phyloP scores from a whole-genome alignment of 2,113 vertebrate genomes.

The Sander vitreus region DNA sequence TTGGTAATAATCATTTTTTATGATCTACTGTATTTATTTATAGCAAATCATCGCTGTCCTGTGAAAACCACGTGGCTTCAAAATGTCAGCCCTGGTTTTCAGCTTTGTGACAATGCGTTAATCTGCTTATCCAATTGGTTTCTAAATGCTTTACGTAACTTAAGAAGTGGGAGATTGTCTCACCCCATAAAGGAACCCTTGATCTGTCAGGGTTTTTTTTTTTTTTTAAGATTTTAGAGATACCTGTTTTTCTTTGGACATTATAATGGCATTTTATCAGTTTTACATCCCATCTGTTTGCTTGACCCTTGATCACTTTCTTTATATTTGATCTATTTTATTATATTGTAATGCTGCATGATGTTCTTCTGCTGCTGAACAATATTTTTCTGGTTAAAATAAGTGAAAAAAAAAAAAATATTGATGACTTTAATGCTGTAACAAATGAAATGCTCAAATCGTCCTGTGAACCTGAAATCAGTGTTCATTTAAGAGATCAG shows the following conservation, averaged over 20 bases:
- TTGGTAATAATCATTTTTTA: not conserved
- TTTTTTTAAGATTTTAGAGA: not conserved
- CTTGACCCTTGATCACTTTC: not conserved
- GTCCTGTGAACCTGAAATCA: not conserved
- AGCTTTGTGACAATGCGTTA: not conserved
- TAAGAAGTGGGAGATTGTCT: not conserved
- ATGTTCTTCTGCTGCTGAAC: too few species aligned
- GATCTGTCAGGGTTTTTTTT: not conserved
- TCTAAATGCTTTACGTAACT: not conserved
- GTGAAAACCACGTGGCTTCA: not conserved
- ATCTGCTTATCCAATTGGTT: not conserved
- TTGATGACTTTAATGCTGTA: not conserved
- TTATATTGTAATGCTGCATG: too few species aligned
- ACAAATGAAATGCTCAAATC: not conserved
- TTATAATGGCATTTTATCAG: not conserved
- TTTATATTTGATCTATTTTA: not conserved
- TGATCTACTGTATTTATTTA: not conserved
- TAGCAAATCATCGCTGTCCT: too few species aligned
- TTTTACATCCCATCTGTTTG: not conserved
- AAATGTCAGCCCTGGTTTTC: not conserved
- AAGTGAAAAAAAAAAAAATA: not conserved
- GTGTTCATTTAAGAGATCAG: not conserved
- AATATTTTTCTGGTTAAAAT: not conserved
- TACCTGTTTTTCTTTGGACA: not conserved
- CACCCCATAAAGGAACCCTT: not conserved